Conservation (phyloP, 2,797 vertebrate genomes). For the Pipistrellus pipistrellus region DNA sequence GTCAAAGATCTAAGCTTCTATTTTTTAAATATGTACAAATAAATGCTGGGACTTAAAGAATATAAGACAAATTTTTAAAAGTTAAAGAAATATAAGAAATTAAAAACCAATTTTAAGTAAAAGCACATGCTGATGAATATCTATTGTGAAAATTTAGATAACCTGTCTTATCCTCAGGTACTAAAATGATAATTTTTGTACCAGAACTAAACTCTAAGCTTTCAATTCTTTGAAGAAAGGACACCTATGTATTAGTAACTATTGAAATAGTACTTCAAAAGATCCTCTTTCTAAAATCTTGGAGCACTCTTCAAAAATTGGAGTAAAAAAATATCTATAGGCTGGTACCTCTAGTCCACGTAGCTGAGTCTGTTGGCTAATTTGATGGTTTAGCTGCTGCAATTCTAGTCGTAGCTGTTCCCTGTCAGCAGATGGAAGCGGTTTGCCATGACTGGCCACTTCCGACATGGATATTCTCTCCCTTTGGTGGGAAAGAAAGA, state of each 20-base stretch:
- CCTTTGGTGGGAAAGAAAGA: conserved; percentile 79
- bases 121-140: neutral
- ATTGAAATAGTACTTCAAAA: neutral
- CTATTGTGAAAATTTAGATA: neutral
- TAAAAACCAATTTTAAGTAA: conserved; percentile 24
- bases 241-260: neutral
- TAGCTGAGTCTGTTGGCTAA: conserved; percentile 97
- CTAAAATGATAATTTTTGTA: conserved; percentile 25
- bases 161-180: neutral
- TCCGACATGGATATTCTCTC: conserved; percentile 89
- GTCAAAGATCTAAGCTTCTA: conserved; percentile 23
- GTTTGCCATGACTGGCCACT: conserved; percentile 88
- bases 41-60: neutral
- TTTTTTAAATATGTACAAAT: neutral
- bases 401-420: conserved; percentile 98
- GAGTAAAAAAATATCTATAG: neutral
- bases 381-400: conserved; percentile 98
- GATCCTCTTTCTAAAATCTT: neutral
- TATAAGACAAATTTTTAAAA: neutral
- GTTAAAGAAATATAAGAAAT: neutral
- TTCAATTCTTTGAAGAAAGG: conserved; percentile 55
- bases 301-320: neutral
- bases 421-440: conserved; percentile 92
- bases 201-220: conserved; percentile 7
- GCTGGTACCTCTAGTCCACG: conserved; percentile 93